These are phyloP conservation scores for Philopotamus ludificatus DNA, from an alignment of 1,140 invertebrate genomes.

Conservation along the genomic window DNA sequence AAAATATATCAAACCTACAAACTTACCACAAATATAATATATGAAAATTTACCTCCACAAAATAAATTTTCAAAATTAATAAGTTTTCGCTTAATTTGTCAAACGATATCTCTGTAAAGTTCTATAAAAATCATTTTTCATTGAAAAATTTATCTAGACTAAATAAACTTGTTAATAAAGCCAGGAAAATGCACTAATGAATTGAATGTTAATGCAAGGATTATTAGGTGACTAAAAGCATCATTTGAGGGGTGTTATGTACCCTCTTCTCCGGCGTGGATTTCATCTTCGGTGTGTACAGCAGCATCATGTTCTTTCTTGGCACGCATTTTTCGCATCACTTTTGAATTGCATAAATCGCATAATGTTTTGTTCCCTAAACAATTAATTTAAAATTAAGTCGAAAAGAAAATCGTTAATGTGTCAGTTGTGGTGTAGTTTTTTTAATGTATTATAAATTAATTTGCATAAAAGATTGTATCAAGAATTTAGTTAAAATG, in stretches of 20 bases:
- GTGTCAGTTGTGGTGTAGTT: neutral
- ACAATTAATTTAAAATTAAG: slow-evolving; percentile 32
- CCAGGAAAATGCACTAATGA: neutral
- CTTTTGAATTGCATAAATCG: slow-evolving; percentile 75
- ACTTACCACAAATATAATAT: too few relatives aligned
- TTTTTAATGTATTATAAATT: neutral
- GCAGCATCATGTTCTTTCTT: slow-evolving; percentile 60
- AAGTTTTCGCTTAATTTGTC: too few relatives aligned
- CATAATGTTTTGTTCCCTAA: slow-evolving; percentile 84
- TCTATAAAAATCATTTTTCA: too few relatives aligned
- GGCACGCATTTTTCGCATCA: slow-evolving; percentile 64
- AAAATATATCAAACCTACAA: too few relatives aligned
- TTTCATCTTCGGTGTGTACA: slow-evolving; percentile 55
- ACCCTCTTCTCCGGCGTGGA: slow-evolving; percentile 52
- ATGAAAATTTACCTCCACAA: too few relatives aligned
- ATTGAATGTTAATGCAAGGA: neutral
- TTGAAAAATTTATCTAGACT: too few relatives aligned
- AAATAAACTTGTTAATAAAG: too few relatives aligned
- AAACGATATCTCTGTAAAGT: too few relatives aligned
- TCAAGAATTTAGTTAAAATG: too few relatives aligned
- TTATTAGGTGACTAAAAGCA: slow-evolving; percentile 18
- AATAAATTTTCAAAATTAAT: too few relatives aligned
- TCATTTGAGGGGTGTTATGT: slow-evolving; percentile 43
- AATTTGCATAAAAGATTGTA: too few relatives aligned
- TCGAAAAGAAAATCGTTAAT: slow-evolving; percentile 1